Evolutionary conservation across 2,888 invertebrate genomes (phyloP), one percentile per base, ranked within the genome.

Genomic region (Ctenicera cuprea): DNA sequence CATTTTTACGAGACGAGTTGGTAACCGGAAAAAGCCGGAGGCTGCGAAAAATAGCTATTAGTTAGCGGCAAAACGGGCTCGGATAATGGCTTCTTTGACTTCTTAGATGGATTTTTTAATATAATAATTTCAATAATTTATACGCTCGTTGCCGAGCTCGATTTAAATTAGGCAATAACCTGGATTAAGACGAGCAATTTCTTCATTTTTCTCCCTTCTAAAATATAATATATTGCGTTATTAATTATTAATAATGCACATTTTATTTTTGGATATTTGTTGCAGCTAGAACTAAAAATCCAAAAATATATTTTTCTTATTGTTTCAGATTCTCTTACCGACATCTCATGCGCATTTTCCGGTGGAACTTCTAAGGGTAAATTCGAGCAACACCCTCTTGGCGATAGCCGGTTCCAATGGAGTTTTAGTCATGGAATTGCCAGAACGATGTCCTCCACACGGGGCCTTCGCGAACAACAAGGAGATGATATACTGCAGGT

Each of bases 51-150:
- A 86, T 85, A 83, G 85, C 84, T 85, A 84, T 86, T 84, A 85
- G 86, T 86, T 85, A 85, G 83, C 81, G 79, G 82, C 79, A 83
- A 83, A 87, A 86, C 80, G 86, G 80, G 87, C 84, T 82, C 80
- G 85, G 85, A 86, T 87, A 86, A 87, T 90, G 89, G 88, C 88
- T 89, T 89, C 91, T 91, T 91, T 91, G 91, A 91, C 90, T 91
- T 89, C 90, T 90, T 89, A 91, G 91, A 91, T 91, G 91, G 91
- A 91, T 91, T 91, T 91, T 91, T 91, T 91, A 91, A 91, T 91
- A 91, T 91, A 91, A 91, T 91, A 91, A 91, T 91, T 91, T 89
- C 91, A 89, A 91, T 88, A 88, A 87, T 88, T 87, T 87, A 88
- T 87, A 86, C 73, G 71, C 74, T 73, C 77, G 76, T 62, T 67